Evolutionary conservation across 2,888 invertebrate species (phyloP), one percentile per base, ranked within the genome.

Genomic region (Heliconius sara): DNA sequence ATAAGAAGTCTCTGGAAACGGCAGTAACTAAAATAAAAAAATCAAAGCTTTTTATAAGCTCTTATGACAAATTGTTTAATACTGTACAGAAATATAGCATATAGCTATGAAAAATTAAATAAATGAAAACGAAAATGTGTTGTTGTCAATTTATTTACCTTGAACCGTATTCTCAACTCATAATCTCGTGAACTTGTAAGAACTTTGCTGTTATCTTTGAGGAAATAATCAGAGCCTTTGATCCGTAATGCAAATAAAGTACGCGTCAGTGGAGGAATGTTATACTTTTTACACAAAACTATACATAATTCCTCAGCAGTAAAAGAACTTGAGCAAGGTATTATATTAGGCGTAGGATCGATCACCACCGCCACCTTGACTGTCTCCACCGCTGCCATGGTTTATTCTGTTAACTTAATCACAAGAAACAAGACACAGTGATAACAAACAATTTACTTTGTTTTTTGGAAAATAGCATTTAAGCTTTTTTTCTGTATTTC

Each of bases 151-250:
- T 70, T 57, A 34, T 85, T 87, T 87, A 97, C 96, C 93, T 98
- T 98, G 89, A 97, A 98, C 77, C 98, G 96, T 86, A 98, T 96
- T 82, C 98, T 96, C 85, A 98, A 97, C 85, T 98, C 97, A 87
- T 97, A 96, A 85, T 96, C 96, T 78, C 95, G 91, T 80, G 96
- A 95, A 83, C 92, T 89, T 80, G 89, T 88, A 75, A 94, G 89
- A 81, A 95, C 94, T 85, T 89, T 91, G 76, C 89, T 88, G 84
- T 97, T 96, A 81, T 97, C 96, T 87, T 97, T 96, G 77, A 97
- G 95, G 96, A 97, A 98, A 85, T 96, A 94, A 84, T 96, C 95
- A 79, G 96, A 96, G 67, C 96, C 96, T 85, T 95, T 96, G 84
- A 97, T 95, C 86, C 97, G 95, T 71, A 98, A 91, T 25, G 97